These are phyloP conservation scores for Enoplosus armatus DNA, from an alignment of 2,797 vertebrate genomes.

Conservation along the genomic window DNA sequence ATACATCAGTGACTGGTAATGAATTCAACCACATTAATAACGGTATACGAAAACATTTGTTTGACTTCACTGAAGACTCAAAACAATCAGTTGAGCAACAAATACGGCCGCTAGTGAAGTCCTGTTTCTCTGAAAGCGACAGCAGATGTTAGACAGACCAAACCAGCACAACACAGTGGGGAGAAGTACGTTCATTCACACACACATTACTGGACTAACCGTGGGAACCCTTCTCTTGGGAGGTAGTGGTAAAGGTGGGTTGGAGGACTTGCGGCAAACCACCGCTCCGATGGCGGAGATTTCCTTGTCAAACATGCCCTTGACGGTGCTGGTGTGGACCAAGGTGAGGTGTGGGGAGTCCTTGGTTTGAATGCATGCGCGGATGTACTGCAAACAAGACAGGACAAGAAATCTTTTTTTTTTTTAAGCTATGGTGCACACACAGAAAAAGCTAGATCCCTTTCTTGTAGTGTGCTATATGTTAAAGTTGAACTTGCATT, in stretches of 20 bases:
- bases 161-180: background rate
- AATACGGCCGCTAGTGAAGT: background rate
- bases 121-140: background rate
- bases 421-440: background rate
- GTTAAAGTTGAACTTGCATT: background rate
- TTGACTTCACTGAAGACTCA: constrained; percentile 5
- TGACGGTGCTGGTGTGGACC: constrained; percentile 90
- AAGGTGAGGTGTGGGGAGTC: constrained; percentile 92
- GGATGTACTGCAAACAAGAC: constrained; percentile 89
- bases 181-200: constrained; percentile 5
- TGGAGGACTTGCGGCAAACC: constrained; percentile 90
- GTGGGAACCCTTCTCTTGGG: constrained; percentile 91
- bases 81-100: background rate
- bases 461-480: background rate
- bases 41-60: background rate
- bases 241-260: constrained; percentile 93
- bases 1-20: background rate
- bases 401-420: background rate
- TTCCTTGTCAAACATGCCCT: constrained; percentile 95
- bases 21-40: background rate
- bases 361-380: constrained; percentile 90
- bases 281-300: constrained; percentile 91
- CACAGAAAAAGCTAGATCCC: background rate
- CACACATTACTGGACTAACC: constrained; percentile 83
- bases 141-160: background rate